A percentile compares a stretch with the other conserved stretches of the same genome.
These are phyloP conservation scores for Pterocles gutturalis DNA, from an alignment of 2,113 vertebrate species.

Conservation along the genomic window DNA sequence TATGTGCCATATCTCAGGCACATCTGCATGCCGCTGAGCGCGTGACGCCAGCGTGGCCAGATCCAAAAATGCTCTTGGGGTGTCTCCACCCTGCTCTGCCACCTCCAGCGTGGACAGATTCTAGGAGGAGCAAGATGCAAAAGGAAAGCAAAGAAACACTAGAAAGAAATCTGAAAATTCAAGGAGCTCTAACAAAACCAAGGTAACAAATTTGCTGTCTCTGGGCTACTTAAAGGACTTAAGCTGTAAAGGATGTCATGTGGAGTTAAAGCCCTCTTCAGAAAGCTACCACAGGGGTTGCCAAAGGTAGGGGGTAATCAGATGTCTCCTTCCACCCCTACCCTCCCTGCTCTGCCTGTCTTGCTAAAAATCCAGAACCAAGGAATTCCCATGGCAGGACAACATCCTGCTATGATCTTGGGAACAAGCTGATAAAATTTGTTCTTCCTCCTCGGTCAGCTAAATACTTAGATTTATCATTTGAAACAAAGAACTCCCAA, in stretches of 20 bases:
- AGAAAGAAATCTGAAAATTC: neutral
- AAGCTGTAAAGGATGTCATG: neutral
- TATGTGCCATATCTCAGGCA: rapidly evolving
- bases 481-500: neutral
- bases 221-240: neutral
- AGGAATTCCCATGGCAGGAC: neutral
- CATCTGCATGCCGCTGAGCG: rapidly evolving
- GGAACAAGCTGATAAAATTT: neutral
- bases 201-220: neutral
- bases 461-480: neutral
- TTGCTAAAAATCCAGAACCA: neutral
- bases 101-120: neutral
- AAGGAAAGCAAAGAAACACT: neutral
- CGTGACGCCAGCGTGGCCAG: rapidly evolving
- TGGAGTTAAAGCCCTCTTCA: neutral
- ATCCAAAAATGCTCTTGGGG: neutral
- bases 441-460: neutral
- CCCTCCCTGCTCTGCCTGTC: neutral
- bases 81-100: neutral
- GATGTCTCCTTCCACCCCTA: neutral
- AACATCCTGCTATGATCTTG: neutral
- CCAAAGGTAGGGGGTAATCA: neutral
- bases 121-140: neutral
- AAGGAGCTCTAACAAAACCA: neutral
- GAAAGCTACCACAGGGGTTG: neutral